phyloP scores from a whole-genome alignment of 2,797 vertebrate species.

The Crypturellus tataupa region DNA sequence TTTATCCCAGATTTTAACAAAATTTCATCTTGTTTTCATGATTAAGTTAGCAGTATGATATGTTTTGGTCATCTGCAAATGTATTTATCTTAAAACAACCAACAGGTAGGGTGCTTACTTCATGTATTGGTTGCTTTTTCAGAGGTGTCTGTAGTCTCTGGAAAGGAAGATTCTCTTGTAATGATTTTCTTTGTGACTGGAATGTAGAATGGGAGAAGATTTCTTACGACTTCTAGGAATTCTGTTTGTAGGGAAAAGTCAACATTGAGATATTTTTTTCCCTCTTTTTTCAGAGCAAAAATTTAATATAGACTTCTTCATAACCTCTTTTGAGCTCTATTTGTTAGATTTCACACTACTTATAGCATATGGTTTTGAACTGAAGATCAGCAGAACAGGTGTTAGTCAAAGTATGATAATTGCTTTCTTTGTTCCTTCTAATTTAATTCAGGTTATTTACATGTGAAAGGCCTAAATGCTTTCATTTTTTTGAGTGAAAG shows the following conservation, averaged over 20 bases:
- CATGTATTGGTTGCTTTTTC: background rate
- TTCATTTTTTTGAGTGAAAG: slow-evolving; percentile 75
- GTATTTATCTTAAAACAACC: slow-evolving; percentile 2
- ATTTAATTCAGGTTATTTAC: slow-evolving; percentile 82
- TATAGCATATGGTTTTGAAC: slow-evolving; percentile 81
- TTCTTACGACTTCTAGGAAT: slow-evolving; percentile 17
- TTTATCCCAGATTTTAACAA: background rate
- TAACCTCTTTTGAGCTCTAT: slow-evolving; percentile 69
- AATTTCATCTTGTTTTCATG: background rate
- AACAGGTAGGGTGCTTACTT: slow-evolving; percentile 19
- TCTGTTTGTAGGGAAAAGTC: background rate
- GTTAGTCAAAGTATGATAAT: slow-evolving; percentile 83
- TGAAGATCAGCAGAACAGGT: slow-evolving; percentile 81
- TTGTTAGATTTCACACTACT: slow-evolving; percentile 77
- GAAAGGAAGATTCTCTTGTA: slow-evolving; percentile 36
- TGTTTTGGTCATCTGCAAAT: background rate
- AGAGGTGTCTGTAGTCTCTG: slow-evolving; percentile 8
- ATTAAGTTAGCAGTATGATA: background rate
- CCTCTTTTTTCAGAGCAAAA: slow-evolving; percentile 41
- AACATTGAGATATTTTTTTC: slow-evolving; percentile 9
- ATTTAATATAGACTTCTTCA: slow-evolving; percentile 52
- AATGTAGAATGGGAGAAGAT: slow-evolving; percentile 25
- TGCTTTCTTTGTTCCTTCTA: slow-evolving; percentile 80
- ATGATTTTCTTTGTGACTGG: background rate
- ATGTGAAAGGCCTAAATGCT: slow-evolving; percentile 81